phyloP scores from a whole-genome alignment of 2,113 vertebrate species.

The Alethe castanea region DNA sequence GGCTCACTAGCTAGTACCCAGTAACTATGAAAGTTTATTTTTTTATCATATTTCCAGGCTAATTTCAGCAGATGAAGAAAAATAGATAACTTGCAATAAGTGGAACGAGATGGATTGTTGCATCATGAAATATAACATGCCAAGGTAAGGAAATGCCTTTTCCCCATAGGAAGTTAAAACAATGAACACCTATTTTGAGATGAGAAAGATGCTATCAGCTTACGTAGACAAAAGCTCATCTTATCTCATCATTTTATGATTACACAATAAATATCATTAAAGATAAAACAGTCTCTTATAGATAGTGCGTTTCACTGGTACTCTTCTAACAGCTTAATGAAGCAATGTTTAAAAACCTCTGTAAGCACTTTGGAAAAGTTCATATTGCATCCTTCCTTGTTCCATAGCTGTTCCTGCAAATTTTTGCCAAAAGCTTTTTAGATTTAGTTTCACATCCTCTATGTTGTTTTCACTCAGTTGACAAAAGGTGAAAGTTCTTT shows the following conservation, averaged over 20 bases:
- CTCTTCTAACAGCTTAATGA: neutral
- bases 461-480: neutral
- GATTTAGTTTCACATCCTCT: neutral
- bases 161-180: constrained; percentile 28
- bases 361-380: neutral
- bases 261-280: neutral
- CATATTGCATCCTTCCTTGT: neutral
- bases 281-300: neutral
- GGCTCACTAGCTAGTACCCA: neutral
- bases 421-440: neutral
- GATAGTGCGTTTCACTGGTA: neutral
- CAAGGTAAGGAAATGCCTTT: constrained; percentile 27
- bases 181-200: constrained; percentile 47
- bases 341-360: neutral
- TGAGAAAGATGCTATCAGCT: constrained; percentile 37
- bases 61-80: neutral
- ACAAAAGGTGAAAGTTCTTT: neutral
- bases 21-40: neutral
- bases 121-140: neutral
- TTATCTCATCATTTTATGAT: neutral
- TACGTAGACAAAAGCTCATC: neutral
- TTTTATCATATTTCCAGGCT: neutral
- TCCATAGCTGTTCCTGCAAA: neutral
- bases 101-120: neutral
- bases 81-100: neutral